Conservation (phyloP, 2,113 vertebrate species). For the Panthera leo region DNA sequence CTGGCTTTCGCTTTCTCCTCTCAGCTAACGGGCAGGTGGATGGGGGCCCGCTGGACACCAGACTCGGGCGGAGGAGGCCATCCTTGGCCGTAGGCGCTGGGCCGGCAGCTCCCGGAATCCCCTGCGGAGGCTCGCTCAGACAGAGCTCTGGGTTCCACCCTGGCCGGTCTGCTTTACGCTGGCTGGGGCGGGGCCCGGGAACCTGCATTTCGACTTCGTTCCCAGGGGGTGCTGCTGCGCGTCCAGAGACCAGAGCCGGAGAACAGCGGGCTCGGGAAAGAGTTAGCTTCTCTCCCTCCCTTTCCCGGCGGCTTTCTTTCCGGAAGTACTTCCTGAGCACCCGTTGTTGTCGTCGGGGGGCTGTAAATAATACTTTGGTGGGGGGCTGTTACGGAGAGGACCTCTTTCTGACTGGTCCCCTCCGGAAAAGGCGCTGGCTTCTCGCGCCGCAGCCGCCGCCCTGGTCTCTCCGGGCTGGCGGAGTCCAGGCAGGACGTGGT, state of each 20-base stretch:
- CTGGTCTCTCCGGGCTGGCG: fast-evolving
- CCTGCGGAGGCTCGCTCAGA: background rate
- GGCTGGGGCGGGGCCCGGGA: background rate
- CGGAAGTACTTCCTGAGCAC: background rate
- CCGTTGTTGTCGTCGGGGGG: fast-evolving
- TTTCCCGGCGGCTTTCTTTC: background rate
- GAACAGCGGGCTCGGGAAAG: too few species aligned
- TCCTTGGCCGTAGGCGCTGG: background rate
- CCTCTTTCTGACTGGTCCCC: background rate
- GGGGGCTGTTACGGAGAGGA: background rate
- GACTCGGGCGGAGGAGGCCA: background rate
- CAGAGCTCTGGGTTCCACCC: background rate
- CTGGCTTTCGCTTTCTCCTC: background rate
- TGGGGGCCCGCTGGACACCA: background rate
- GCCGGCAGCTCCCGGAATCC: background rate
- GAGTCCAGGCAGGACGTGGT: too few species aligned
- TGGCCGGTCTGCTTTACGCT: background rate
- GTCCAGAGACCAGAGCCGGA: background rate
- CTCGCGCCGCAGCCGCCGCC: background rate
- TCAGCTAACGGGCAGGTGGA: fast-evolving
- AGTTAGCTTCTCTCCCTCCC: background rate
- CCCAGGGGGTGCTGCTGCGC: background rate
- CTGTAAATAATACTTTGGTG: background rate
- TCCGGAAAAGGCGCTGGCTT: background rate
- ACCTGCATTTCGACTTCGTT: background rate